Conservation (phyloP, 2,888 invertebrate species). For the Lasioglossum morio region DNA sequence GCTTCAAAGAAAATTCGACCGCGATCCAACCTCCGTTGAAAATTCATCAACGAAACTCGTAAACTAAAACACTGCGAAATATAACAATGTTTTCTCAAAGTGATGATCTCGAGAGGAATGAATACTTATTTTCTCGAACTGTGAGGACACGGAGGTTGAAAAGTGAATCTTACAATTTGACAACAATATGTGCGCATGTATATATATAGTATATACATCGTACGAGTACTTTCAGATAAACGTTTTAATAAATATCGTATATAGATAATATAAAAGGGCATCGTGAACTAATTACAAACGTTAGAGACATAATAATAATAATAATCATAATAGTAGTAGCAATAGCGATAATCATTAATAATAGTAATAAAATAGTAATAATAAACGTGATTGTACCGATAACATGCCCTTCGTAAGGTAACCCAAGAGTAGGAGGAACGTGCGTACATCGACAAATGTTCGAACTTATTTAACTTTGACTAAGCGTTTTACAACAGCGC, state of each 20-base stretch:
- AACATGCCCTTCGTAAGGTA: slow-evolving; percentile 68
- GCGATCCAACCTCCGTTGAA: slow-evolving; percentile 37
- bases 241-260: slow-evolving; percentile 59
- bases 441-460: slow-evolving; percentile 56
- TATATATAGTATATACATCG: slow-evolving; percentile 61
- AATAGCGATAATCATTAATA: slow-evolving; percentile 44
- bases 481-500: slow-evolving; percentile 60
- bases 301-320: slow-evolving; percentile 45
- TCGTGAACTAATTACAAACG: slow-evolving; percentile 54
- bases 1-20: slow-evolving; percentile 15
- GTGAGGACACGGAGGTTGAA: slow-evolving; percentile 49
- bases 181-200: slow-evolving; percentile 56
- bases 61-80: neutral
- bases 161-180: slow-evolving; percentile 37
- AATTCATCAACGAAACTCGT: neutral
- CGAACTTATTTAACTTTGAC: slow-evolving; percentile 65
- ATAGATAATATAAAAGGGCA: slow-evolving; percentile 64
- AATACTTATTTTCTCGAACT: neutral
- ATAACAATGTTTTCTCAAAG: neutral
- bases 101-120: neutral
- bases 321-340: slow-evolving; percentile 49
- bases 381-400: slow-evolving; percentile 57
- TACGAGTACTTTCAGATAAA: slow-evolving; percentile 55
- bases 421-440: slow-evolving; percentile 68
- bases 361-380: slow-evolving; percentile 53